Evolutionary conservation across 1,140 invertebrate species (phyloP).

Genomic region (Meloidogyne exigua): DNA sequence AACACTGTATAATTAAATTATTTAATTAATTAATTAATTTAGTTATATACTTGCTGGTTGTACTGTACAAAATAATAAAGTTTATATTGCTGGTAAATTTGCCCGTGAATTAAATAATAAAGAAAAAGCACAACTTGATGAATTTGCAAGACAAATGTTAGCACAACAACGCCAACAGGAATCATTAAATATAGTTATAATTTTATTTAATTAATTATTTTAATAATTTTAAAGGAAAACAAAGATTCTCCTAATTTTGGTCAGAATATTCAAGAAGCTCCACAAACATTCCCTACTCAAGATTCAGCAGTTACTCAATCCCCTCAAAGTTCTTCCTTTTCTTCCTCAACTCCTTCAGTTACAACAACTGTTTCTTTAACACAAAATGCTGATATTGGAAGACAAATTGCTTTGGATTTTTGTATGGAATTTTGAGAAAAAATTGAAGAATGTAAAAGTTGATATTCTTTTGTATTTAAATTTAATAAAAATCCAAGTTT

Average conservation of each 20-base stretch:
- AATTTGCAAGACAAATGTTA: conserved; percentile 37
- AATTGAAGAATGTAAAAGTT: not conserved
- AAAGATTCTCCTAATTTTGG: not conserved
- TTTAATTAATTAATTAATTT: not conserved
- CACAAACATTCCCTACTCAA: not conserved
- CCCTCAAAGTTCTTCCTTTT: not conserved
- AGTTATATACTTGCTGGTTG: conserved; percentile 34
- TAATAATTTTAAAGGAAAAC: not conserved
- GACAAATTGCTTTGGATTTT: conserved; percentile 40
- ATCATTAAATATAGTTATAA: not conserved
- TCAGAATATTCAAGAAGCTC: not conserved
- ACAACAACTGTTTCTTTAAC: conserved; percentile 28
- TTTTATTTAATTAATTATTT: not conserved
- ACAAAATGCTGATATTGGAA: conserved; percentile 28
- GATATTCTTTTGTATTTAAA: conserved; percentile 7
- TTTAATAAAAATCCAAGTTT: conserved; percentile 13
- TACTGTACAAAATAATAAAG: conserved; percentile 36
- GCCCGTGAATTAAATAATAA: conserved; percentile 33
- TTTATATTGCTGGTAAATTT: conserved; percentile 37
- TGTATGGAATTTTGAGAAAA: conserved; percentile 36
- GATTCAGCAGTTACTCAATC: not conserved
- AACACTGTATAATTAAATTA: conserved; percentile 2
- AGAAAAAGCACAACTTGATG: conserved; percentile 33
- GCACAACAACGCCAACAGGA: conserved; percentile 15
- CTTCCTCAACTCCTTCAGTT: not conserved